Conservation (phyloP, 1,140 invertebrate genomes). For the Lethrus apterus region DNA sequence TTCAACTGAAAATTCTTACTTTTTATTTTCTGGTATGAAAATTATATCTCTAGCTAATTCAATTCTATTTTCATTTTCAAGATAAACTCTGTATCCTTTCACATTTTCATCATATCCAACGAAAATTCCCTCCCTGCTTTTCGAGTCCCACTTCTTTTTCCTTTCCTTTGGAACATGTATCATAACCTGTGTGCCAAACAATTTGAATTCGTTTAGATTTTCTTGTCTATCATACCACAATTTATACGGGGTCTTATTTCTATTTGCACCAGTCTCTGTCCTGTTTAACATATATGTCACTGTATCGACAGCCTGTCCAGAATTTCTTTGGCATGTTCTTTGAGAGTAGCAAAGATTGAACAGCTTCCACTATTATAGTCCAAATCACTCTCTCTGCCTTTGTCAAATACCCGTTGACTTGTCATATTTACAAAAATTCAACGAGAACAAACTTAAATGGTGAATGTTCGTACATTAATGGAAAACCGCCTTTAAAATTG, state of each 20-base stretch:
- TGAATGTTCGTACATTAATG: too few species aligned
- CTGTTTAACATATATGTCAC: slow-evolving; percentile 34
- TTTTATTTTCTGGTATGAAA: slow-evolving; percentile 13
- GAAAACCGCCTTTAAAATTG: too few species aligned
- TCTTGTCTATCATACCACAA: slow-evolving; percentile 26
- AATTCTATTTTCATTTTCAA: slow-evolving; percentile 13
- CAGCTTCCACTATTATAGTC: slow-evolving; percentile 31
- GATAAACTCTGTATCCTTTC: slow-evolving; percentile 21
- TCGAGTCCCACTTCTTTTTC: slow-evolving; percentile 15
- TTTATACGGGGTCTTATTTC: slow-evolving; percentile 32
- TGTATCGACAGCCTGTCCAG: slow-evolving; percentile 33
- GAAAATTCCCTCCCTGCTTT: slow-evolving; percentile 23
- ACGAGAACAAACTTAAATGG: too few species aligned
- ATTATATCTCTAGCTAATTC: slow-evolving; percentile 15
- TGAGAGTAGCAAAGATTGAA: slow-evolving; percentile 24
- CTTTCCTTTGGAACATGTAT: slow-evolving; percentile 16
- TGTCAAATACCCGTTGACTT: too few species aligned
- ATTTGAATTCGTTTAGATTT: too few species aligned
- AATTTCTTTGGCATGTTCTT: slow-evolving; percentile 34
- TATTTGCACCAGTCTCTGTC: slow-evolving; percentile 24
- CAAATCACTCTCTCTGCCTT: too few species aligned
- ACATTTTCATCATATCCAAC: slow-evolving; percentile 21
- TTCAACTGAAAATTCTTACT: too few species aligned
- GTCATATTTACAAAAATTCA: too few species aligned
- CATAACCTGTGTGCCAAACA: slow-evolving; percentile 4